Evolutionary conservation across 2,888 invertebrate genomes (phyloP).

Genomic region (Dromius quadrimaculatus): DNA sequence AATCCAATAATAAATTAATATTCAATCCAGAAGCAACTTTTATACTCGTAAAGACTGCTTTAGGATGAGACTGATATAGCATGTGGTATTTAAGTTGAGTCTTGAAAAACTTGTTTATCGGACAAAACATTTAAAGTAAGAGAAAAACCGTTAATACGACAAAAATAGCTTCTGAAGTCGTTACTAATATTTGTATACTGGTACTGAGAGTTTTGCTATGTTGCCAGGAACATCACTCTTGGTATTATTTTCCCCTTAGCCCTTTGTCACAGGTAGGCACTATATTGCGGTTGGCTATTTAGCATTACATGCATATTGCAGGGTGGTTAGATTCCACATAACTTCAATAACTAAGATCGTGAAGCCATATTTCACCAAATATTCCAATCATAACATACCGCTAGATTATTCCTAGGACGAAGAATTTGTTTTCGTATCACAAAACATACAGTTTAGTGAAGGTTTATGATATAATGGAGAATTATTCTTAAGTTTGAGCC

Average conservation of each 20-base stretch:
- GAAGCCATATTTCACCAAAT: conserved; percentile 11
- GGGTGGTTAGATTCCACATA: neutral
- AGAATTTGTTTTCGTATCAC: too few relatives aligned
- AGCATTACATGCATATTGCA: conserved; percentile 15
- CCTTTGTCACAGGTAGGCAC: conserved; percentile 4
- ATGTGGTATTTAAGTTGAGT: conserved; percentile 25
- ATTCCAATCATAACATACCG: conserved; percentile 20
- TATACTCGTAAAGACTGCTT: too few relatives aligned
- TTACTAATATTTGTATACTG: conserved; percentile 23
- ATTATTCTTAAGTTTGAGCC: too few relatives aligned
- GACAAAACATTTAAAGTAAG: conserved; percentile 26
- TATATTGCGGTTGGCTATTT: neutral
- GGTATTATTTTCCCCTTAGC: neutral
- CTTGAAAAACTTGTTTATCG: conserved; percentile 32
- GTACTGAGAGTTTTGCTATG: conserved; percentile 2
- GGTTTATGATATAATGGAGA: too few relatives aligned
- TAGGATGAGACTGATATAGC: too few relatives aligned
- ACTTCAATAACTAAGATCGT: neutral
- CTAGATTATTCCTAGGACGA: neutral
- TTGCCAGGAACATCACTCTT: conserved; percentile 3
- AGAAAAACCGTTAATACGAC: conserved; percentile 25
- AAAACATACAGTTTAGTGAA: too few relatives aligned
- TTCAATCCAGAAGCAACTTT: too few relatives aligned
- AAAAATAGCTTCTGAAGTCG: conserved; percentile 16
- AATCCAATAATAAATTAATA: too few relatives aligned